phyloP scores from a whole-genome alignment of 2,113 vertebrate species.

The Meleagris gallopavo region DNA sequence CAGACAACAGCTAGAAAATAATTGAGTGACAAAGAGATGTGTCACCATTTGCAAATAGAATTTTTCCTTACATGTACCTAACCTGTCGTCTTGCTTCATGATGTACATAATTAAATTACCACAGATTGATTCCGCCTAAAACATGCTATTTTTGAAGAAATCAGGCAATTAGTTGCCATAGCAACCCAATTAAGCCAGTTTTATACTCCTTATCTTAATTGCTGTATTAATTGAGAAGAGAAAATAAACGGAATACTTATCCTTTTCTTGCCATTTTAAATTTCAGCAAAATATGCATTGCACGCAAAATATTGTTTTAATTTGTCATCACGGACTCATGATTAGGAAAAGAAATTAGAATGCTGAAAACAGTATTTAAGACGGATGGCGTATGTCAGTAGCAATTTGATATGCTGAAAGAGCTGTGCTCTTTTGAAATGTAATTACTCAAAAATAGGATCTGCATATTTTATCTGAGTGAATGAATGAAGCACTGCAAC shows the following conservation, averaged over 20 bases:
- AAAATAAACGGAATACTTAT: slow-evolving; percentile 72
- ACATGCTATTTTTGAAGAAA: slow-evolving; percentile 70
- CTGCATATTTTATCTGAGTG: slow-evolving; percentile 25
- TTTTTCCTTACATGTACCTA: slow-evolving; percentile 16
- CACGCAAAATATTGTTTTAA: slow-evolving; percentile 73
- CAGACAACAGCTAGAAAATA: background rate
- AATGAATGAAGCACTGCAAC: slow-evolving; percentile 39
- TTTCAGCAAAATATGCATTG: slow-evolving; percentile 73
- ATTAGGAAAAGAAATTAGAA: slow-evolving; percentile 72
- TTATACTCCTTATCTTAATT: slow-evolving; percentile 76
- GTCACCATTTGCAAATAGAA: background rate
- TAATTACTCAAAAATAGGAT: slow-evolving; percentile 72
- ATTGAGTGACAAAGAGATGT: background rate
- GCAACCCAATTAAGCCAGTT: slow-evolving; percentile 77
- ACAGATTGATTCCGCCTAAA: slow-evolving; percentile 72
- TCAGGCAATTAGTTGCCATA: slow-evolving; percentile 76
- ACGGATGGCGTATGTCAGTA: slow-evolving; percentile 63
- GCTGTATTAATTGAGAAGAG: slow-evolving; percentile 73
- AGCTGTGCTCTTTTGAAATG: slow-evolving; percentile 62
- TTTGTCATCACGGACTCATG: slow-evolving; percentile 66
- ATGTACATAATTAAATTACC: slow-evolving; percentile 62
- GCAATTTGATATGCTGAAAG: slow-evolving; percentile 57
- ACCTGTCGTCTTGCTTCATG: slow-evolving; percentile 31
- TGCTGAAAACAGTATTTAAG: slow-evolving; percentile 73
- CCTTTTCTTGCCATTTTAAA: slow-evolving; percentile 66